Base-by-base conservation (phyloP, 2,113 vertebrate genomes). In the Xenopus borealis region DNA sequence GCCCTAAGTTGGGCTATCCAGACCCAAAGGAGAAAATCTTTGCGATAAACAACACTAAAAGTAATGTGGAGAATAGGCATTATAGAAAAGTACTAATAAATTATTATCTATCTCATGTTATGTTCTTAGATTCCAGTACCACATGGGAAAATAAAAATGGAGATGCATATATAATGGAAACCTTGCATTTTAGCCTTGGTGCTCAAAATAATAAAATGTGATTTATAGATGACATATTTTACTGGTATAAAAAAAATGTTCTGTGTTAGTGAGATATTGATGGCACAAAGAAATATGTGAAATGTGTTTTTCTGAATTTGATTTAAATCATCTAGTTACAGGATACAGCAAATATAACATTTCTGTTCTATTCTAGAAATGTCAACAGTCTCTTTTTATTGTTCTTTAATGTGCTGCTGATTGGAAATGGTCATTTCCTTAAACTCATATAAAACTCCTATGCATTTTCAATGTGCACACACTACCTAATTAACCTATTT, bases 401-500 rank as follows among this genome's bases (percentile, higher is more conserved):
- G 63, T 52, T 57, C 45, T 27, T 44, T 62, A 70, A 63, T 77
- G 47, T 58, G 47, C 69, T 67, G 19, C 50, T 11, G 30, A 45
- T 64, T 62, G 45, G 50, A 75, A 74, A 64, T 70, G 30, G 10
- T 57, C 61, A 13, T 16, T 69, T 77, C 23, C 44, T 55, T 63
- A 45, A 77, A 63, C 19, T 50, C 47, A 70, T 77, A 77, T 64
- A 40, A 77, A 57, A 47, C 62, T 57, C 33, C 59, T 70, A 70
- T 77, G 74, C 67, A 77, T 77, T 67, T 70, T 59, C 70, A 77
- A 77, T 77, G 62, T 77, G 50, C 74, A 68, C 66, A 64, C 69
- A 69, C 58, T 69, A 76, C 63, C 66, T 77, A 77, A 77, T 77
- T 77, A 77, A 69, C 61, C 67, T 70, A 77, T 77, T 77, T 77